Conservation (phyloP, 2,888 invertebrate species). For the Volucella bombylans region DNA sequence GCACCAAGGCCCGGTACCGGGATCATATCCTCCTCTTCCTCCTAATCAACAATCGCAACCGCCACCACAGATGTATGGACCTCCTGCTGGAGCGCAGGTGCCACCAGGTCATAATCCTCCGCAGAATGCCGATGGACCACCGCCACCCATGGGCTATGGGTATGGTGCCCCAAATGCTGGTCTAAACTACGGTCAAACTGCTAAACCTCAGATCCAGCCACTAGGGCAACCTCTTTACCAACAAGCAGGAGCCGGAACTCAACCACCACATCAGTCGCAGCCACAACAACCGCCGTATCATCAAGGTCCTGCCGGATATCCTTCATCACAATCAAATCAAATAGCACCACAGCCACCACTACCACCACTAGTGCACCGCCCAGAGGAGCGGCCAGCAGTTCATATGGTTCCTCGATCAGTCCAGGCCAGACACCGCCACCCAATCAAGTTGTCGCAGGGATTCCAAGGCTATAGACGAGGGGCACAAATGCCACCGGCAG, state of each 20-base stretch:
- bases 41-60: too few species aligned
- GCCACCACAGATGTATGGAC: too few species aligned
- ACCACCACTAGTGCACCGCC: too few species aligned
- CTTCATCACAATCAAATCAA: too few species aligned
- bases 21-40: too few species aligned
- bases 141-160: conserved; percentile 82
- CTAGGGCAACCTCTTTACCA: conserved; percentile 81
- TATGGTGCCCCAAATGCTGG: conserved; percentile 79
- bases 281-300: conserved; percentile 81
- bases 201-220: conserved; percentile 76
- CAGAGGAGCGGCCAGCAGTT: too few species aligned
- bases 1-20: too few species aligned
- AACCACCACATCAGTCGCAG: conserved; percentile 83
- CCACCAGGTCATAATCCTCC: conserved; percentile 82
- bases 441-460: too few species aligned
- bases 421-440: too few species aligned
- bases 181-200: conserved; percentile 74
- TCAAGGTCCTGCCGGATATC: conserved; percentile 82
- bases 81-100: conserved; percentile 80
- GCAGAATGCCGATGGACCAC: conserved; percentile 82
- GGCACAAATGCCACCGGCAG: too few species aligned
- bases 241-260: conserved; percentile 80
- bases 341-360: too few species aligned
- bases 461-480: too few species aligned
- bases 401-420: conserved; percentile 83